Evolutionary conservation across 2,113 vertebrate genomes (phyloP), one percentile per base, ranked within the genome.

Genomic region (Gracilinanus agilis): DNA sequence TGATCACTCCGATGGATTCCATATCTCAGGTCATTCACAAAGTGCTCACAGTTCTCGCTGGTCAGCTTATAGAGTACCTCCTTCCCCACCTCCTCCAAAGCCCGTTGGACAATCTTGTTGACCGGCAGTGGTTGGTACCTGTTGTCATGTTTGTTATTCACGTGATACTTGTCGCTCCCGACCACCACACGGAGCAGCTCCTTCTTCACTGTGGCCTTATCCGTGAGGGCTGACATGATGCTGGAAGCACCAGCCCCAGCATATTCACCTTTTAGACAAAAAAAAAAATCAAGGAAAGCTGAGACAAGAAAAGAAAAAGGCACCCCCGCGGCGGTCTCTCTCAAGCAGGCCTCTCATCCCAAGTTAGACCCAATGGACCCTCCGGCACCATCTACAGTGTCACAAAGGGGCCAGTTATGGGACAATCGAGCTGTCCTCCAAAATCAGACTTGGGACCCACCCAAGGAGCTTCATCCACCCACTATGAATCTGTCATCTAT

Each of bases 11-110:
- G 98, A 0, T 98, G 0, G 9, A 98, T 97, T 5, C 98, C 99
- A 0, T 99, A 99, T 94, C 99, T 98, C 94, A 99, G 96, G 34
- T 98, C 97, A 0, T 98, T 99, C 89, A 96, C 99, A n/a, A 99
- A 99, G 97, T 99, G 99, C 96, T 99, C 99, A 5, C 99, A 99
- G 98, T 99, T 99, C 0, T 96, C 34, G 0, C 97, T 98, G 90
- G 98, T 67, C 94, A 99, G 44, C 49, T 98, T 98, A 96, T 99
- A 99, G 0, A 96, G 92, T 53, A 98, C 90, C 94, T 97, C 97
- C 49, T 54, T 2, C 5, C 98, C 99, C 96, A 99, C 98, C 95
- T 92, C 9, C 0, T 54, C n/a, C 29, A 97, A 24, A 0, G 99
- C 99, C 0, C 97, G 98, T 89, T 44, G 94, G 90, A 99, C 44